Evolutionary conservation across 1,140 invertebrate species (phyloP).

Genomic region (Hycleus phaleratus): DNA sequence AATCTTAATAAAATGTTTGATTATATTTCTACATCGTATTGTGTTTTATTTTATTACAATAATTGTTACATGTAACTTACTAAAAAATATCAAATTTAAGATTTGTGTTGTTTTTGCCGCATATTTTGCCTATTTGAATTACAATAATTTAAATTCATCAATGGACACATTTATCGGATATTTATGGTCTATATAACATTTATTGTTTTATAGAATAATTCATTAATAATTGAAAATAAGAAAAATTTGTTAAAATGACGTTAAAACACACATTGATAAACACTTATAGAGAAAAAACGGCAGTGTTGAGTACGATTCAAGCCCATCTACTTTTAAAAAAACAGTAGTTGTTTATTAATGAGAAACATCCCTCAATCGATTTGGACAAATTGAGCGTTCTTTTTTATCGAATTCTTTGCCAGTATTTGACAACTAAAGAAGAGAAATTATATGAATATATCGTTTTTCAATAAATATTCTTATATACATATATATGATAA

Average conservation of each 20-base stretch:
- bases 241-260: conserved; percentile 10
- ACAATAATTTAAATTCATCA: background rate
- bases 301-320: conserved; percentile 35
- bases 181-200: background rate
- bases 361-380: conserved; percentile 1
- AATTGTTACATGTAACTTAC: conserved; percentile 24
- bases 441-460: conserved; percentile 8
- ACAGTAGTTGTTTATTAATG: conserved; percentile 17
- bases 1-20: conserved; percentile 22
- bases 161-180: background rate
- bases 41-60: conserved; percentile 11
- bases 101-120: conserved; percentile 4
- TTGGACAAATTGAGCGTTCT: conserved; percentile 31
- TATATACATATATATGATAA: conserved; percentile 26
- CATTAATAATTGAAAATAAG: background rate
- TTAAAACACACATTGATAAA: conserved; percentile 3
- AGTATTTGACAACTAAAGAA: conserved; percentile 18
- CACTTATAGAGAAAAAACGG: conserved; percentile 31
- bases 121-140: background rate
- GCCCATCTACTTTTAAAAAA: conserved; percentile 23
- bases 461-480: background rate
- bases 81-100: conserved; percentile 31
- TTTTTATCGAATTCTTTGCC: background rate
- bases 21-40: conserved; percentile 7
- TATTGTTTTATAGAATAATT: conserved; percentile 3